Percentiles rank a stretch among this genome's conserved stretches.
Conservation (phyloP, 1,140 invertebrate species). For the Amphibalanus amphitrite region DNA sequence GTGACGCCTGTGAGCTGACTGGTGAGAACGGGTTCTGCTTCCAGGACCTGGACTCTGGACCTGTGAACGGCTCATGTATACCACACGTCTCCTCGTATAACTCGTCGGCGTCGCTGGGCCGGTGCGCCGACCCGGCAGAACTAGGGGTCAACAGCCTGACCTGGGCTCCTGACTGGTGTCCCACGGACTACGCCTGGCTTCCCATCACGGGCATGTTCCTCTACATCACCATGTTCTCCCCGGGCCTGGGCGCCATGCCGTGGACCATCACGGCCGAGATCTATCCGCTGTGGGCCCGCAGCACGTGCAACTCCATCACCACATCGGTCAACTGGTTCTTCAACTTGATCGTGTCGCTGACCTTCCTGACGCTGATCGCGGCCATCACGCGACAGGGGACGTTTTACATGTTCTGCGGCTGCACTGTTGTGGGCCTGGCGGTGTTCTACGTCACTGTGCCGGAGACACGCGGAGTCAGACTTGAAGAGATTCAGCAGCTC, state of each 20-base stretch:
- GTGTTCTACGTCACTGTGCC: constrained; percentile 33
- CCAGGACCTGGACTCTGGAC: neutral
- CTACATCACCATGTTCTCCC: constrained; percentile 22
- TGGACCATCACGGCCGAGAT: constrained; percentile 50
- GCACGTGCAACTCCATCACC: constrained; percentile 35
- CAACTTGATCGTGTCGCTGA: constrained; percentile 41
- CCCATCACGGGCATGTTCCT: constrained; percentile 31
- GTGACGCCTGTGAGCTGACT: constrained; percentile 2
- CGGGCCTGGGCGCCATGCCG: constrained; percentile 41
- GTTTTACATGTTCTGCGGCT: constrained; percentile 35
- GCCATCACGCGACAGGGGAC: constrained; percentile 23
- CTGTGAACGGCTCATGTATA: neutral
- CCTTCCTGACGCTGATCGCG: constrained; percentile 34
- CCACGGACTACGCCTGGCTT: constrained; percentile 32
- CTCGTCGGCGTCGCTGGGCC: constrained; percentile 2
- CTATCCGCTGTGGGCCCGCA: constrained; percentile 42
- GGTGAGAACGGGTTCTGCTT: neutral
- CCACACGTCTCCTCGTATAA: neutral
- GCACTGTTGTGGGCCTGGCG: constrained; percentile 32
- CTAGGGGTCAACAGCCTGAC: constrained; percentile 18
- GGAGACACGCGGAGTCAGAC: constrained; percentile 34
- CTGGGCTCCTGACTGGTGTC: constrained; percentile 29
- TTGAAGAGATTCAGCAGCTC: constrained; percentile 35
- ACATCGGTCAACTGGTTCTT: constrained; percentile 41
- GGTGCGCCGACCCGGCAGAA: constrained; percentile 14